Percentiles rank a stretch among this genome's conserved stretches.
phyloP scores from a whole-genome alignment of 2,797 vertebrate species.

The Apodemus agrarius region DNA sequence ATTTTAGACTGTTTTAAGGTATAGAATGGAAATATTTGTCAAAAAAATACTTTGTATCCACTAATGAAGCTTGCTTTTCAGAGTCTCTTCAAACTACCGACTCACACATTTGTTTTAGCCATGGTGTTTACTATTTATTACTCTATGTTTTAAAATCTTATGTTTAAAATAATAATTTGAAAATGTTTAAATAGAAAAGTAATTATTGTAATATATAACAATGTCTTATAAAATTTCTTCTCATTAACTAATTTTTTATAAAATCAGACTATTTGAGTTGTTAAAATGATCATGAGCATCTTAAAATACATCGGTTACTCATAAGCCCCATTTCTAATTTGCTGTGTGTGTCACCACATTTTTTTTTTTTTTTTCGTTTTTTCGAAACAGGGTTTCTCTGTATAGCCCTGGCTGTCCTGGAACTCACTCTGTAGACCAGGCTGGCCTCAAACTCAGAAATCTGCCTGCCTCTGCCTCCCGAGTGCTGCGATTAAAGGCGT shows the following conservation, averaged over 20 bases:
- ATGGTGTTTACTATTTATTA: constrained; percentile 24
- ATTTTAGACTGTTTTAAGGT: background rate
- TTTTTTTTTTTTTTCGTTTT: no score
- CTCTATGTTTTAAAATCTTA: background rate
- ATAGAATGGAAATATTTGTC: background rate
- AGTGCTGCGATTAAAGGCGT: no score
- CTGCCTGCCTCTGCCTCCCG: no score
- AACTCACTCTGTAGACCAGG: no score
- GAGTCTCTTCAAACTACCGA: background rate
- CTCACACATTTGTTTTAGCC: constrained; percentile 8
- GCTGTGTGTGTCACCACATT: background rate
- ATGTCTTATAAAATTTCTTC: constrained; percentile 16
- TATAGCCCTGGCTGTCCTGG: no score
- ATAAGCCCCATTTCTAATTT: background rate
- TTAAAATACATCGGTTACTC: constrained; percentile 37
- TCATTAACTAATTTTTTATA: constrained; percentile 24
- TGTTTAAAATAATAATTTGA: constrained; percentile 27
- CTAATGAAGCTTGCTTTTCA: constrained; percentile 27
- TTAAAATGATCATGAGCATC: constrained; percentile 22
- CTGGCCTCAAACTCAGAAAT: no score
- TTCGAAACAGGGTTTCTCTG: no score
- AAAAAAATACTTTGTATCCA: background rate
- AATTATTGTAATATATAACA: background rate
- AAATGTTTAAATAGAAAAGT: constrained; percentile 55
- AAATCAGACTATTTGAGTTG: background rate